These are phyloP conservation scores for Spodoptera picta DNA, from an alignment of 2,888 invertebrate genomes.

Conservation along the genomic window DNA sequence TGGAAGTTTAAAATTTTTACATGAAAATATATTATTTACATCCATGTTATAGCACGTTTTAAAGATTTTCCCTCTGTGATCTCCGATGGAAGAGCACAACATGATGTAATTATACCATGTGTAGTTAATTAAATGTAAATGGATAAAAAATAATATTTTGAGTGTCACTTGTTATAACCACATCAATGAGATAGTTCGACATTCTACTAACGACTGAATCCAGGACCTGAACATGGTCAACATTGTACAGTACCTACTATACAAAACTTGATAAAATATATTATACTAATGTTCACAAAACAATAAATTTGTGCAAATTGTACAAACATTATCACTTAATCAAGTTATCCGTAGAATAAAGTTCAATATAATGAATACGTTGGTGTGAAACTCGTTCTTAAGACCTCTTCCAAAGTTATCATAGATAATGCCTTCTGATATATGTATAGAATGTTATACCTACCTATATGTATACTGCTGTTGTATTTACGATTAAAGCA, in stretches of 20 bases:
- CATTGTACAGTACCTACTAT: constrained; percentile 35
- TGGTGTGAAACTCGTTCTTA: constrained; percentile 63
- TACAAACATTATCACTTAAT: constrained; percentile 33
- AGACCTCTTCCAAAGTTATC: constrained; percentile 59
- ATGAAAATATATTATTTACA: constrained; percentile 53
- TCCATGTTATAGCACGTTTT: constrained; percentile 49
- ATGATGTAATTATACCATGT: constrained; percentile 20
- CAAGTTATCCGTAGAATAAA: constrained; percentile 60
- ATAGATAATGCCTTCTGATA: constrained; percentile 57
- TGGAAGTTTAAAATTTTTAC: constrained; percentile 61
- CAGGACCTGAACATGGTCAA: constrained; percentile 51
- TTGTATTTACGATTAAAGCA: constrained; percentile 39
- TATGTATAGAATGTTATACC: constrained; percentile 48
- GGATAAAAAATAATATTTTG: constrained; percentile 16
- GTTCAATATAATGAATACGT: constrained; percentile 56
- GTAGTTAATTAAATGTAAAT: constrained; percentile 18
- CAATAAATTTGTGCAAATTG: constrained; percentile 53
- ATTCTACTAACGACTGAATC: constrained; percentile 61
- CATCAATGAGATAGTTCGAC: constrained; percentile 19
- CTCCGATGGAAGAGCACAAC: constrained; percentile 30
- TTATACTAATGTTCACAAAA: constrained; percentile 36
- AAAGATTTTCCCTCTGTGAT: constrained; percentile 60
- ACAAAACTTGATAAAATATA: constrained; percentile 32
- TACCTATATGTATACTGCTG: constrained; percentile 43
- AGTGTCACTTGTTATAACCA: constrained; percentile 28